Evolutionary conservation across 2,888 invertebrate genomes (phyloP), one percentile per base, ranked within the genome.

Genomic region (Laothoe populi): DNA sequence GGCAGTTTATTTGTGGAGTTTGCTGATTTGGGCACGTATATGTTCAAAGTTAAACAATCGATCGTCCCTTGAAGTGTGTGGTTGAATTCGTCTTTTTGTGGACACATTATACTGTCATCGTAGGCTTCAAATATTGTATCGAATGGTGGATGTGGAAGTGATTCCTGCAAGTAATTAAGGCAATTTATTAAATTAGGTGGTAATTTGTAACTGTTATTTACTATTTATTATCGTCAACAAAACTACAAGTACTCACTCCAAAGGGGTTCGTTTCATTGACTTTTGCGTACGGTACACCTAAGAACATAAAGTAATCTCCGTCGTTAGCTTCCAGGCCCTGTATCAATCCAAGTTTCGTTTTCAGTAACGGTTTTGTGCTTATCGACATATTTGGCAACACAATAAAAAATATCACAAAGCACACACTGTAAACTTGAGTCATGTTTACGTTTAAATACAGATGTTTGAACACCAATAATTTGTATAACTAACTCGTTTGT

Each of bases 41-140:
- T 91, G 74, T 95, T 95, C 5, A 95, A 72, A 66, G 92, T 93
- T 0, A 95, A 86, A 63, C 95, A 95, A 70, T 94, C 93, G 63
- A 93, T 83, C 21, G 84, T 49, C 77, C 93, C 77, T 71, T 85
- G 38, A 79, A 70, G 60, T 4, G 86, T 65, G 57, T 68, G 72
- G 76, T 86, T 60, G 77, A 73, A 68, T 48, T 72, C 66, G 49
- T 78, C 77, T 5, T 67, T 59, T 72, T 82, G 81, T 11, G 81
- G 81, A 44, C 82, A 82, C n/a, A 77, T 71, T 0, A 70, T 66
- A 1, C 73, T 67, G 46, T 79, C 81, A 16, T 79, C 70, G 57
- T 66, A 31, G 16, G 70, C 70, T 45, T 61, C 40, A 44, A 63
- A 69, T 0, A 63, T 10, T 10, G 48, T 35, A n/a, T 62, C 31